Percentiles rank a stretch among this genome's conserved stretches.
Evolutionary conservation across 2,797 vertebrate species (phyloP).

Genomic region (Pelobates cultripes): DNA sequence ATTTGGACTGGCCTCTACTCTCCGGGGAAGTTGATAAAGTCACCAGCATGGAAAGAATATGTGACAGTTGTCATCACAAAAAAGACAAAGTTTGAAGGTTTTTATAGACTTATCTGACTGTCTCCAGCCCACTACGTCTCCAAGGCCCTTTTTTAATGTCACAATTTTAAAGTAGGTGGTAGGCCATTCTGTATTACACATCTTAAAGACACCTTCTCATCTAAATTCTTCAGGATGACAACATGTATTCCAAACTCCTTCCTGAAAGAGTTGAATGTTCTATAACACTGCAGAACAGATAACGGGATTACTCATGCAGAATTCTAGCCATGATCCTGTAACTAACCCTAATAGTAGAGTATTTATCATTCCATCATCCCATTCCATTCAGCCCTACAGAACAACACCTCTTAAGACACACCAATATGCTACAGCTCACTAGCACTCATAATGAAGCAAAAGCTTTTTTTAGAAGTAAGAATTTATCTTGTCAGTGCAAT

Average conservation of each 20-base stretch:
- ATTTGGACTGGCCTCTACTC: constrained; percentile 37
- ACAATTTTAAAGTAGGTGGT: neutral
- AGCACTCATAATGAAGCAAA: neutral
- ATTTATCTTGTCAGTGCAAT: constrained; percentile 9
- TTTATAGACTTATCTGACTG: constrained; percentile 47
- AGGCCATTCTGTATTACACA: neutral
- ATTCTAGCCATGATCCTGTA: neutral
- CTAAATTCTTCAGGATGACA: neutral
- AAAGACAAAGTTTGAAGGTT: constrained; percentile 38
- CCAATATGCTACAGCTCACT: neutral
- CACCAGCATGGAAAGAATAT: constrained; percentile 39
- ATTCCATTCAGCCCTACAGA: neutral
- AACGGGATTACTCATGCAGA: neutral
- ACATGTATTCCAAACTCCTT: neutral
- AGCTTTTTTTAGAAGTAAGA: constrained; percentile 2
- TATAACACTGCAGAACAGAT: neutral
- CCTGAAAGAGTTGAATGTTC: neutral
- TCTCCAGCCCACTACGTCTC: constrained; percentile 11
- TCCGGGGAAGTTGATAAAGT: constrained; percentile 42
- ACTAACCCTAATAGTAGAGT: neutral
- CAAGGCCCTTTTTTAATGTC: neutral
- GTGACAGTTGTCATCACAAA: constrained; percentile 43
- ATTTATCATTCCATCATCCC: neutral
- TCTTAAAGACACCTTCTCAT: neutral
- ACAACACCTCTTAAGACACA: neutral